Evolutionary conservation across 2,797 vertebrate genomes (phyloP), one percentile per base, ranked within the genome.

Genomic region (Picus viridis): DNA sequence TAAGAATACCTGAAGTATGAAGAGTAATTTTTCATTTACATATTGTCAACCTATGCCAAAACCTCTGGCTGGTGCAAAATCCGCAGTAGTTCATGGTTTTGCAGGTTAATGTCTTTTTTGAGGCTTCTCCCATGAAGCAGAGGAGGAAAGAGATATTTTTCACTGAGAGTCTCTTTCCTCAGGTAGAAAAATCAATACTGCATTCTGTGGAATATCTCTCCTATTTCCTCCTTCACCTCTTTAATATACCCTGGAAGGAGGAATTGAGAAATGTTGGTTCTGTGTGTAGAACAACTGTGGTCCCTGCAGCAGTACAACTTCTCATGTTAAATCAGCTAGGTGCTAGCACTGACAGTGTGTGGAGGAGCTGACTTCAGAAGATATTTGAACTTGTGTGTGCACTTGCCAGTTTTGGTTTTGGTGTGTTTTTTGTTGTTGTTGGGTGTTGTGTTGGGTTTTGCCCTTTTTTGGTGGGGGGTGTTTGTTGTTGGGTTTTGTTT

Each of bases 101-200:
- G 91, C 96, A 95, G 96, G 59, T 97, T 93, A 94, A 93, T 87
- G 84, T 85, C 81, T 97, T 96, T 70, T 96, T 92, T 85, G 64
- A 94, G 93, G 88, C 54, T 97, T 98, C 97, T 97, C 94, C 97
- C 94, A 83, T 94, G 96, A 97, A 98, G 95, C 96, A 96, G 96
- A 97, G 96, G 96, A 98, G 98, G 98, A 98, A 98, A 98, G 98
- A 98, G 98, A 88, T 97, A 98, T 98, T 98, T 98, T 98, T 98
- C 98, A 98, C 95, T 74, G 92, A 96, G 94, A 97, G 96, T 98
- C 97, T 98, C 98, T 98, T 98, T 98, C 97, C 98, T 98, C 96
- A 41, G 93, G 87, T 76, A 86, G 97, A 92, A 88, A 98, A 98
- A 98, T 98, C 98, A 97, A 98, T 98, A 97, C 64, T 27, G 85